These are phyloP conservation scores for Leptobrachium leishanense DNA, from an alignment of 2,113 vertebrate genomes.

Conservation along the genomic window DNA sequence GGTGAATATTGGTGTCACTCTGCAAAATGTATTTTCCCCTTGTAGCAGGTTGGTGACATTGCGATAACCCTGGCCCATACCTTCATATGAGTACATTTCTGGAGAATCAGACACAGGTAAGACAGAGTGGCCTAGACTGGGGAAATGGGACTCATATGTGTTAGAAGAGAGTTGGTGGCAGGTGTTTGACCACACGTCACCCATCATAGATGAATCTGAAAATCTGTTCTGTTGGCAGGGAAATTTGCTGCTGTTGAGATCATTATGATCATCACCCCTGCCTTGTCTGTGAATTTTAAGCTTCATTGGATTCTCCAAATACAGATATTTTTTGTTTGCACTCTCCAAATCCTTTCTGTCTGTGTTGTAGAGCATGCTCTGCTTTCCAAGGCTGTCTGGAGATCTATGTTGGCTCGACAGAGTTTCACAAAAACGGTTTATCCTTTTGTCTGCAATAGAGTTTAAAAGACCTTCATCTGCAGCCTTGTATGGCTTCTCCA, in stretches of 20 bases:
- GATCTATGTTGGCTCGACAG: slow-evolving; percentile 63
- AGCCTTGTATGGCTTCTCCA: slow-evolving; percentile 60
- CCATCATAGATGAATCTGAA: slow-evolving; percentile 61
- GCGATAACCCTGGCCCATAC: slow-evolving; percentile 64
- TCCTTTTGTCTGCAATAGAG: slow-evolving; percentile 68
- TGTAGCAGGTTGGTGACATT: slow-evolving; percentile 61
- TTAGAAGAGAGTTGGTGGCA: slow-evolving; percentile 59
- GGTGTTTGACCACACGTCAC: slow-evolving; percentile 60
- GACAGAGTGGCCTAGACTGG: slow-evolving; percentile 54
- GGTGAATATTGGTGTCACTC: slow-evolving; percentile 62
- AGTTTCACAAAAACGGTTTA: slow-evolving; percentile 68
- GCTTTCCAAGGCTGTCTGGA: slow-evolving; percentile 64
- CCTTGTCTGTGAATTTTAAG: slow-evolving; percentile 61
- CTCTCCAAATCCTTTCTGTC: slow-evolving; percentile 62
- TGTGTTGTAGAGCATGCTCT: slow-evolving; percentile 57
- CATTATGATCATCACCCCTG: slow-evolving; percentile 55
- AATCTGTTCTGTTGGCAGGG: slow-evolving; percentile 55
- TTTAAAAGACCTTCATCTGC: slow-evolving; percentile 67
- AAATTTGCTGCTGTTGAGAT: slow-evolving; percentile 42
- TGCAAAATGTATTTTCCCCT: slow-evolving; percentile 58
- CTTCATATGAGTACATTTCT: slow-evolving; percentile 59
- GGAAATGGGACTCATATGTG: slow-evolving; percentile 58
- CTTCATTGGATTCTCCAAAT: slow-evolving; percentile 61
- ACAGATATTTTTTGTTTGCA: slow-evolving; percentile 62
- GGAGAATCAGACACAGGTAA: slow-evolving; percentile 66